phyloP scores from a whole-genome alignment of 1,140 invertebrate species.

The Euborellia annulipes region DNA sequence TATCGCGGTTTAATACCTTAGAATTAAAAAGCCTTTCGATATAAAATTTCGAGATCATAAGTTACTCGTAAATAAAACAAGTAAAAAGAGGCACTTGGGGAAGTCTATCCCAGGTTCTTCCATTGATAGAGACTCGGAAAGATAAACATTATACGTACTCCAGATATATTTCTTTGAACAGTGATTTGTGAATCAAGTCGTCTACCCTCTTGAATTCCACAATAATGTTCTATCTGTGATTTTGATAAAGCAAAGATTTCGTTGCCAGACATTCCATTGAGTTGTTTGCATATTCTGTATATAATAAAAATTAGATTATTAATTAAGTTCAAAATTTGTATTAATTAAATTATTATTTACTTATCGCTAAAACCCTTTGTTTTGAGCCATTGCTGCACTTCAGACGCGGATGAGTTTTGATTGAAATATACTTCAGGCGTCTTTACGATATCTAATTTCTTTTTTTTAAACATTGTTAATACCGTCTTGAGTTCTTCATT shows the following conservation, averaged over 20 bases:
- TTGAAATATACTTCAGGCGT: constrained; percentile 57
- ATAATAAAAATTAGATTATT: too few relatives aligned
- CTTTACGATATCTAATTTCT: constrained; percentile 42
- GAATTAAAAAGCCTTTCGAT: neutral
- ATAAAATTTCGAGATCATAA: neutral
- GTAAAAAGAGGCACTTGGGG: neutral
- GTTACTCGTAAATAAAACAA: neutral
- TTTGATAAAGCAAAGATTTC: constrained; percentile 50
- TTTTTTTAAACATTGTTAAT: constrained; percentile 40
- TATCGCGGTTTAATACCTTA: neutral
- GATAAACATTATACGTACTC: constrained; percentile 38
- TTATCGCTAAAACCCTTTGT: constrained; percentile 54
- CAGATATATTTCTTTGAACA: constrained; percentile 55
- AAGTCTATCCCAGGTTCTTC: neutral
- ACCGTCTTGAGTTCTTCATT: constrained; percentile 53
- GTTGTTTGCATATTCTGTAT: constrained; percentile 37
- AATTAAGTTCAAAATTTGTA: neutral
- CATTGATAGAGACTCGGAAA: neutral
- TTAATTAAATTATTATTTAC: constrained; percentile 18
- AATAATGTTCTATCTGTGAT: constrained; percentile 46
- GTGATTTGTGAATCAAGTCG: constrained; percentile 57
- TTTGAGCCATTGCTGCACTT: constrained; percentile 59
- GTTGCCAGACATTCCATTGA: constrained; percentile 46
- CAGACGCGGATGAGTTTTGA: constrained; percentile 38
- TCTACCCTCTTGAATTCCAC: constrained; percentile 50